Evolutionary conservation across 64 coral and sea anemone species (phyloP), one percentile per base, ranked within the genome.

Genomic region (Stylophora pistillata): DNA sequence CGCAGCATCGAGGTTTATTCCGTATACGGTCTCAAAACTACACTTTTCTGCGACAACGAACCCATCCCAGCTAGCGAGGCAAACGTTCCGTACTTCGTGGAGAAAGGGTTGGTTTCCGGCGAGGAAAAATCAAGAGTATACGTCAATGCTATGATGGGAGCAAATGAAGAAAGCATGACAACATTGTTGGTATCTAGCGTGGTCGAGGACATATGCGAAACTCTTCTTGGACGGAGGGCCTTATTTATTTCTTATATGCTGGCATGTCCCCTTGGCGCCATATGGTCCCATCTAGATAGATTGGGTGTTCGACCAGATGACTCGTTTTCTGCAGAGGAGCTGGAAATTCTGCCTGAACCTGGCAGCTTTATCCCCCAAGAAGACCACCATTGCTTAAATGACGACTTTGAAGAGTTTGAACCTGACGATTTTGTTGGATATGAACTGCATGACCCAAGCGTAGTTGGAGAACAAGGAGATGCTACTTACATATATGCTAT

Each of bases 401-500:
- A 91, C 64, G 26, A 57, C 32, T 91, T 95, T 53, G 64, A 69
- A 25, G 27, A 33, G 1, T 95, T 91, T 47, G 82, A 91, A 37
- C 88, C 93, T 41, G 93, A 85, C 16, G 93, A 95, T 7, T 91
- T 91, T 15, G 89, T 95, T 2, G 93, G 83, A 17, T 95, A 91
- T 57, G 82, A 95, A 78, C 41, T 95, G 0, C 80, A 95, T 66
- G 93, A 95, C 58, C 93, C 93, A 27, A 91, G 93, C 54, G 76
- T 95, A 27, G 75, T 71, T 13, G 7, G 70, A 0, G 83, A 94
- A 54, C 88, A 90, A 9, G 92, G 81, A 2, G 52, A 37, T 55
- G 82, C 93, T 10, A 95, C 89, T 0, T 95, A 87, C 75, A 91
- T 95, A 68, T 88, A 95, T 58, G 93, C 93, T 13, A 74, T 95